Evolutionary conservation across 2,113 vertebrate genomes (phyloP).

Genomic region (Craseonycteris thonglongyai): DNA sequence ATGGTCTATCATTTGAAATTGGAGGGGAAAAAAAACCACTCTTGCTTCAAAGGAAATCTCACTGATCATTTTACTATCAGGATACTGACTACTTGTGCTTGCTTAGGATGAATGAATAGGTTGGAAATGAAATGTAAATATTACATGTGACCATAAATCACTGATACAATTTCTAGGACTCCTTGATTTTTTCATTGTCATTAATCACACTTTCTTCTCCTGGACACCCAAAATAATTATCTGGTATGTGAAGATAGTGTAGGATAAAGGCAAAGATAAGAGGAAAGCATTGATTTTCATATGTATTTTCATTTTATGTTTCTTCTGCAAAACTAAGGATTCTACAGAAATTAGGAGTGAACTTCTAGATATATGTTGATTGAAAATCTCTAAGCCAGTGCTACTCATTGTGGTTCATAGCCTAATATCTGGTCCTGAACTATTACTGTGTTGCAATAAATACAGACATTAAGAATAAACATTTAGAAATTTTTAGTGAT

Average conservation of each 20-base stretch:
- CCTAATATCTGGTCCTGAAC: neutral
- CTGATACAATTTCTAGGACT: neutral
- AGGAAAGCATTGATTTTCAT: neutral
- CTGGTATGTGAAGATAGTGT: neutral
- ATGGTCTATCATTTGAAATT: neutral
- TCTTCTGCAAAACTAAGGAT: neutral
- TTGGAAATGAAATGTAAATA: conserved; percentile 35
- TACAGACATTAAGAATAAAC: neutral
- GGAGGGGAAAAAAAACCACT: neutral
- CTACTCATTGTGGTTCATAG: neutral
- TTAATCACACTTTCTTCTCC: conserved; percentile 8
- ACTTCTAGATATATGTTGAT: neutral
- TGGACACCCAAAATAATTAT: neutral
- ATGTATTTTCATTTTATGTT: neutral
- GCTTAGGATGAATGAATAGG: neutral
- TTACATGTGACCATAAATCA: conserved; percentile 12
- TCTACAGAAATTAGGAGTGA: neutral
- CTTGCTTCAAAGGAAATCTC: neutral
- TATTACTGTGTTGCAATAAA: neutral
- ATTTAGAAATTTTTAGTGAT: neutral
- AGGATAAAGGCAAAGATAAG: neutral
- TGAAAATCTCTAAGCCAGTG: neutral
- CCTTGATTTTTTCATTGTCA: conserved; percentile 17
- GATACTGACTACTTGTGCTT: neutral
- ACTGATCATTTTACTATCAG: neutral